Conservation (phyloP, 1,140 invertebrate species). For the Anagrus nilaparvatae region DNA sequence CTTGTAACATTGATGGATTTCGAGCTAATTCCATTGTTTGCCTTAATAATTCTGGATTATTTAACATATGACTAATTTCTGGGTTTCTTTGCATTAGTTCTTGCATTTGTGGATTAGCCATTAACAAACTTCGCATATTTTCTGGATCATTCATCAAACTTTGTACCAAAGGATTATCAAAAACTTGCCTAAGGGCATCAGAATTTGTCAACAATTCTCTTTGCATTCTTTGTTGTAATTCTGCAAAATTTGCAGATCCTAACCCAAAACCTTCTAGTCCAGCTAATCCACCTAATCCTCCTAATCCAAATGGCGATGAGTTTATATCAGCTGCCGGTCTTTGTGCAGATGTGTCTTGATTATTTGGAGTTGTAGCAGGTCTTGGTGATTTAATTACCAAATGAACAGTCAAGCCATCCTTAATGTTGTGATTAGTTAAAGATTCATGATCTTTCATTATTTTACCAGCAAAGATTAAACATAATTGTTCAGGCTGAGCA, state of each 20-base stretch:
- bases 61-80: conserved; percentile 97
- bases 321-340: conserved; percentile 58
- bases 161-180: conserved; percentile 96
- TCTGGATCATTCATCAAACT: conserved; percentile 95
- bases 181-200: conserved; percentile 82
- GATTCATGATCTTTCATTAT: conserved; percentile 97
- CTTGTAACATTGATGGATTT: conserved; percentile 97
- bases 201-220: conserved; percentile 86
- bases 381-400: conserved; percentile 77
- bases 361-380: conserved; percentile 40
- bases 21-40: conserved; percentile 97
- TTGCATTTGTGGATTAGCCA: conserved; percentile 97
- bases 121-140: conserved; percentile 85
- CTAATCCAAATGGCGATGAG: conserved; percentile 70
- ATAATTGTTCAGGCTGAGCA: conserved; percentile 80
- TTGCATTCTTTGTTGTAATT: conserved; percentile 88
- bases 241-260: conserved; percentile 78
- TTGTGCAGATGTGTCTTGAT: conserved; percentile 43
- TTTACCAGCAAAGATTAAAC: conserved; percentile 98
- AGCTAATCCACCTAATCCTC: conserved; percentile 70
- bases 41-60: conserved; percentile 90
- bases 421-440: conserved; percentile 79
- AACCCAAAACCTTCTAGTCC: conserved; percentile 75
- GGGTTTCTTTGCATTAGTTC: conserved; percentile 94
- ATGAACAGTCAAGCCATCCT: conserved; percentile 94